These are phyloP conservation scores for Artibeus jamaicensis DNA, from an alignment of 2,797 vertebrate species.

Conservation along the genomic window DNA sequence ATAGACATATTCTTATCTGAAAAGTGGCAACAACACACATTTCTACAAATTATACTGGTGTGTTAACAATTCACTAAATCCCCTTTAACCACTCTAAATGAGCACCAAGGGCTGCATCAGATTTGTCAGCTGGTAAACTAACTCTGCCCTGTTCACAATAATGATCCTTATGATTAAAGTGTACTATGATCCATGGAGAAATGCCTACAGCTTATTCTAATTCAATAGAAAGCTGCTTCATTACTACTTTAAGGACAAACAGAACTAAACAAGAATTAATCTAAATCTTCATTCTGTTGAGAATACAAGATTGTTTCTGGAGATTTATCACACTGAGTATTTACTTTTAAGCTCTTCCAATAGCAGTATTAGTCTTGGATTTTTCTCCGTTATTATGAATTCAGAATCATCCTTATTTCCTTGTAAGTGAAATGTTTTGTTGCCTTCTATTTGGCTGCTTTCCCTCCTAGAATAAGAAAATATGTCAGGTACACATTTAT, in stretches of 20 bases:
- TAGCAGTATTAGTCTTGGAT: background rate
- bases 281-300: constrained; percentile 13
- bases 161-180: constrained; percentile 58
- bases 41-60: constrained; percentile 22
- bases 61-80: constrained; percentile 21
- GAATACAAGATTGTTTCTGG: background rate
- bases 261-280: constrained; percentile 55
- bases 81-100: constrained; percentile 50
- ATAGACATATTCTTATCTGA: constrained; percentile 33
- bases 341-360: constrained; percentile 20
- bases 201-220: constrained; percentile 59
- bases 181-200: constrained; percentile 50
- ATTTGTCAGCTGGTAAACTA: background rate
- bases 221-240: constrained; percentile 59
- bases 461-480: background rate
- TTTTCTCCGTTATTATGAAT: constrained; percentile 16
- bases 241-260: constrained; percentile 50
- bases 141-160: constrained; percentile 40
- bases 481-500: background rate
- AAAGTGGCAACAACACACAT: constrained; percentile 9
- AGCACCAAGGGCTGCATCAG: background rate
- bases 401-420: background rate
- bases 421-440: background rate
- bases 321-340: constrained; percentile 22
- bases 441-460: background rate